phyloP scores from a whole-genome alignment of 2,888 invertebrate genomes.

The Xestia xanthographa region DNA sequence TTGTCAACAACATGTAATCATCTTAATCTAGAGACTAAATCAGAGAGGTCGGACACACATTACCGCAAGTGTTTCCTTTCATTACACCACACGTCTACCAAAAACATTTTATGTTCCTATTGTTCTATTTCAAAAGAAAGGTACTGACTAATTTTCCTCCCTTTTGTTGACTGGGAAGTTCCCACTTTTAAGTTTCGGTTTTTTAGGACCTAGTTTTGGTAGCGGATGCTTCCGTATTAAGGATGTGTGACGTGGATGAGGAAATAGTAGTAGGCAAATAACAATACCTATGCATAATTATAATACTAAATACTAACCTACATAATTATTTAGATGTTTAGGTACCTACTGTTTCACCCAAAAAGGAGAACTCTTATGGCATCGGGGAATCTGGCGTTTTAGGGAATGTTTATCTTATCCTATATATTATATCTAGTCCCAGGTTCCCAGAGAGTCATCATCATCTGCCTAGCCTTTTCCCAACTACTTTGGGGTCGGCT shows the following conservation, averaged over 20 bases:
- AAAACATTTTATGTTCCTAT: conserved; percentile 33
- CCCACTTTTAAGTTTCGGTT: conserved; percentile 7
- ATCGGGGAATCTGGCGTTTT: neutral
- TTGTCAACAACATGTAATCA: conserved; percentile 53
- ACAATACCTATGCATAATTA: neutral
- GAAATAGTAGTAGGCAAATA: neutral
- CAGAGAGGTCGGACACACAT: conserved; percentile 45
- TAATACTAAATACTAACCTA: neutral
- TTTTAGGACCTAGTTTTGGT: neutral
- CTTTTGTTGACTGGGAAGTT: conserved; percentile 16
- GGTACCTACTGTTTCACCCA: neutral
- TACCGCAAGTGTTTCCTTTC: conserved; percentile 15
- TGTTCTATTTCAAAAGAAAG: conserved; percentile 43
- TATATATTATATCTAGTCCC: too few relatives aligned
- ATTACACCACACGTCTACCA: conserved; percentile 9
- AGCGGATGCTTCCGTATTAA: neutral
- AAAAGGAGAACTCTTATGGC: neutral
- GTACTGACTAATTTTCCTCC: conserved; percentile 32
- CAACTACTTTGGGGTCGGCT: too few relatives aligned
- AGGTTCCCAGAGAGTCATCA: neutral
- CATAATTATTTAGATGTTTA: neutral
- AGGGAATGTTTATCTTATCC: neutral
- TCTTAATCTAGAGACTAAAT: conserved; percentile 63
- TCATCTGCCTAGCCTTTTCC: too few relatives aligned
- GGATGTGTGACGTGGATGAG: neutral